A percentile compares a stretch with the other conserved stretches of the same genome.
phyloP scores from a whole-genome alignment of 2,888 invertebrate species.

The Brenthis daphne region DNA sequence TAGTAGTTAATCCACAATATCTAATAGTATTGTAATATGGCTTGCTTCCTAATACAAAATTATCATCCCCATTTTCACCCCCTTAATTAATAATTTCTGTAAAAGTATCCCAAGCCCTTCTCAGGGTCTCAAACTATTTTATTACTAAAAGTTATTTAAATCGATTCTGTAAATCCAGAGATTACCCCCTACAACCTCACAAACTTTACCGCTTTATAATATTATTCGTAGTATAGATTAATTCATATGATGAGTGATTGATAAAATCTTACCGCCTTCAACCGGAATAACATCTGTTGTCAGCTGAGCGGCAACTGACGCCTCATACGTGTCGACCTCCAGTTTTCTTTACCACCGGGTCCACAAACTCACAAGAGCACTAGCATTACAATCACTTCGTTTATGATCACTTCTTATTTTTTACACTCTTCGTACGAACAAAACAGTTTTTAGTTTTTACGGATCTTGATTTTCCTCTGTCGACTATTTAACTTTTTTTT shows the following conservation, averaged over 20 bases:
- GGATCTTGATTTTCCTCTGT: constrained; percentile 32
- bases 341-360: constrained; percentile 60
- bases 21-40: no score
- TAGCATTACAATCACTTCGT: constrained; percentile 32
- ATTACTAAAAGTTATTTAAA: no score
- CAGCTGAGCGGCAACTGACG: constrained; percentile 81
- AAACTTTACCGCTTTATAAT: no score
- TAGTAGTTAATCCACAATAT: no score
- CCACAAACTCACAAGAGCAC: constrained; percentile 35
- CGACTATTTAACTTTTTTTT: constrained; percentile 27
- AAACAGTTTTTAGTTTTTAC: constrained; percentile 31
- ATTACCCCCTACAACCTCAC: no score
- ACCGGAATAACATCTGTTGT: constrained; percentile 80
- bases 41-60: no score
- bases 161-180: no score
- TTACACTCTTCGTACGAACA: constrained; percentile 24
- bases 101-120: no score
- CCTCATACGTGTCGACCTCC: constrained; percentile 79
- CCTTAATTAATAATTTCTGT: no score
- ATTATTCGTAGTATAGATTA: no score
- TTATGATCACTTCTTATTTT: constrained; percentile 26
- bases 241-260: neutral
- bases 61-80: no score
- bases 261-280: constrained; percentile 67
- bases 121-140: no score